Conservation (phyloP, 2,888 invertebrate genomes). For the Teleiodes luculella region DNA sequence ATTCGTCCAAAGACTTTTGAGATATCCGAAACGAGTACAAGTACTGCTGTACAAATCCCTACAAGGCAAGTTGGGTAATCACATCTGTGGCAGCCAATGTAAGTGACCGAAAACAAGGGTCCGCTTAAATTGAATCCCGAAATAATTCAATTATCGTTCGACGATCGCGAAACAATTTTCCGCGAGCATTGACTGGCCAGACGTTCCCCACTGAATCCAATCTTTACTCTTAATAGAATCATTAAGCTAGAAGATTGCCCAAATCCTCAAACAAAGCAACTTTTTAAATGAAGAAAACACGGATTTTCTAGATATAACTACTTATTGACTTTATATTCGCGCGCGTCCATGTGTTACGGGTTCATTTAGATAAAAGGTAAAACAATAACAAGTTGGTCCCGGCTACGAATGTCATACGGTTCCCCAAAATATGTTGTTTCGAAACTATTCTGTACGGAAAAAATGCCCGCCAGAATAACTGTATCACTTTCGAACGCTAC, state of each 20-base stretch:
- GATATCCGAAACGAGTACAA: not conserved
- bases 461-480: too few species aligned
- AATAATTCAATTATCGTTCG: constrained; percentile 60
- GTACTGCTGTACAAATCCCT: not conserved
- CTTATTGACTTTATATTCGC: too few species aligned
- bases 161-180: constrained; percentile 61
- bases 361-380: too few species aligned
- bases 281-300: too few species aligned
- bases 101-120: constrained; percentile 37
- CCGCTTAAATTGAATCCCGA: constrained; percentile 41
- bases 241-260: constrained; percentile 35
- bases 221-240: constrained; percentile 46
- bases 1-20: constrained; percentile 5
- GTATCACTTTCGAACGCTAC: too few species aligned
- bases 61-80: constrained; percentile 28
- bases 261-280: constrained; percentile 26
- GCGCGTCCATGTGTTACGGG: too few species aligned
- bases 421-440: too few species aligned
- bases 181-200: constrained; percentile 50
- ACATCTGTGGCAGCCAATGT: constrained; percentile 32
- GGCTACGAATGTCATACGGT: too few species aligned
- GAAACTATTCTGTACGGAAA: too few species aligned
- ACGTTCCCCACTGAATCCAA: constrained; percentile 42
- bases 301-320: too few species aligned
- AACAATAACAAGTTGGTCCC: too few species aligned